phyloP scores from a whole-genome alignment of 2,888 invertebrate genomes.

The Harmothoe impar region DNA sequence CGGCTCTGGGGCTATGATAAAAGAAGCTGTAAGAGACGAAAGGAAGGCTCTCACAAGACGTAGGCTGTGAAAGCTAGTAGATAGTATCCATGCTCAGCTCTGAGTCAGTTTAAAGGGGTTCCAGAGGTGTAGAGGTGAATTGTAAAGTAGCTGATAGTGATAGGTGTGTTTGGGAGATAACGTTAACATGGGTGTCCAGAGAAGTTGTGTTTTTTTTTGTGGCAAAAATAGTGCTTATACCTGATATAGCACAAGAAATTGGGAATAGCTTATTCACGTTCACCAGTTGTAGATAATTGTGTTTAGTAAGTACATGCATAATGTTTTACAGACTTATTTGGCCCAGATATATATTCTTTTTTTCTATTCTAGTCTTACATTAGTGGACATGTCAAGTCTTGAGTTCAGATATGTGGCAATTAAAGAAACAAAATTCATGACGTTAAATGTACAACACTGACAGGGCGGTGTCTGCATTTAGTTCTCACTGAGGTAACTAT shows the following conservation, averaged over 20 bases:
- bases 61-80: background rate
- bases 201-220: background rate
- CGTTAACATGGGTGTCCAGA: background rate
- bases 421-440: too few relatives aligned
- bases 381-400: background rate
- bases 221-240: background rate
- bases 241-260: background rate
- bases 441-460: too few relatives aligned
- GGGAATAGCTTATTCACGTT: background rate
- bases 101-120: too few relatives aligned
- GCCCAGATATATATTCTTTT: slow-evolving; percentile 32
- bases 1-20: slow-evolving; percentile 32
- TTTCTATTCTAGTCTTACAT: background rate
- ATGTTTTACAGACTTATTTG: background rate
- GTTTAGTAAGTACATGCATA: background rate
- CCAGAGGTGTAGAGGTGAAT: background rate
- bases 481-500: too few relatives aligned
- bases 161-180: background rate
- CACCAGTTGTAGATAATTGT: background rate
- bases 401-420: too few relatives aligned
- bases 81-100: too few relatives aligned
- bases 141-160: background rate
- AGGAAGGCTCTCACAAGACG: background rate
- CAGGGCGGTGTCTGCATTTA: too few relatives aligned
- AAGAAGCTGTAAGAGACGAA: background rate